These are phyloP conservation scores for Lutraria rhynchaena DNA, from an alignment of 1,140 invertebrate species.

Conservation along the genomic window DNA sequence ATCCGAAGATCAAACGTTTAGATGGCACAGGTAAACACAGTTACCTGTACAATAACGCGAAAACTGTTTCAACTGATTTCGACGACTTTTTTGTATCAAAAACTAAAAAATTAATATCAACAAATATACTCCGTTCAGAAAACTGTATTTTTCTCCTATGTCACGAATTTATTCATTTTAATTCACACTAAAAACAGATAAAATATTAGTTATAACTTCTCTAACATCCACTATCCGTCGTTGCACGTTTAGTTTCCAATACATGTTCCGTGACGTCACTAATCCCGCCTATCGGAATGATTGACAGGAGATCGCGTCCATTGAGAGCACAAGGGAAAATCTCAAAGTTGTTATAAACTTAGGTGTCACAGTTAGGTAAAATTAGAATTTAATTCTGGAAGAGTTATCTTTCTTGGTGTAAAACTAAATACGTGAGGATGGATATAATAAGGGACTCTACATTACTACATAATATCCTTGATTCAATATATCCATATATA, in stretches of 20 bases:
- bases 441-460: too few relatives aligned
- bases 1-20: slow-evolving; percentile 55
- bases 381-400: background rate
- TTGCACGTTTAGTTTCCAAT: slow-evolving; percentile 49
- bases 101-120: too few relatives aligned
- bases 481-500: too few relatives aligned
- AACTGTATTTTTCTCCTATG: too few relatives aligned
- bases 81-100: background rate
- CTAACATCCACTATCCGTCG: background rate
- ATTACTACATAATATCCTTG: too few relatives aligned
- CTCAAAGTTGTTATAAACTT: slow-evolving; percentile 2
- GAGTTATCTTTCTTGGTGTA: slow-evolving; percentile 19
- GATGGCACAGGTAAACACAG: slow-evolving; percentile 37
- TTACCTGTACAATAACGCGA: slow-evolving; percentile 38
- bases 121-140: too few relatives aligned
- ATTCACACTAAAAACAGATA: slow-evolving; percentile 8
- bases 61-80: slow-evolving; percentile 23
- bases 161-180: slow-evolving; percentile 8
- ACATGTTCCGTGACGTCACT: slow-evolving; percentile 45
- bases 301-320: slow-evolving; percentile 44
- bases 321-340: slow-evolving; percentile 7
- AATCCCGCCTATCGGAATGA: slow-evolving; percentile 43
- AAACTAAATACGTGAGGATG: too few relatives aligned
- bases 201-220: slow-evolving; percentile 3
- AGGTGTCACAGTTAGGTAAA: slow-evolving; percentile 1